phyloP scores from a whole-genome alignment of 2,797 vertebrate genomes.

The Acanthurus tractus region DNA sequence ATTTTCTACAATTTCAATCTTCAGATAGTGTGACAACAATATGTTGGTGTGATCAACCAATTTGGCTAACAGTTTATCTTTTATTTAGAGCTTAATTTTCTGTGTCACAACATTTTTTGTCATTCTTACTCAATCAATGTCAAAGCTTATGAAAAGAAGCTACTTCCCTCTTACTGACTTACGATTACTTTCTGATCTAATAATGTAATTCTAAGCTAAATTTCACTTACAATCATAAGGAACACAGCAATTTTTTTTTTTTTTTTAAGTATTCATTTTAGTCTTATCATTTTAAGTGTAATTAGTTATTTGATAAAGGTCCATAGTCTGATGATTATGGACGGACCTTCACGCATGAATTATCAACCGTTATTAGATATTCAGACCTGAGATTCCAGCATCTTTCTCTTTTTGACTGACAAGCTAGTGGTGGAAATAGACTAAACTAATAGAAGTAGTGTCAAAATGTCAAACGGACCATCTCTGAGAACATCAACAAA shows the following conservation, averaged over 20 bases:
- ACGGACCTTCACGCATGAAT: constrained; percentile 43
- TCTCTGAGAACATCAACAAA: constrained; percentile 83
- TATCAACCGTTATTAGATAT: constrained; percentile 39
- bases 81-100: background rate
- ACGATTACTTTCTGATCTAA: background rate
- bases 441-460: constrained; percentile 84
- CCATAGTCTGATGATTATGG: constrained; percentile 36
- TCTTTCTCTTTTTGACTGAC: constrained; percentile 80
- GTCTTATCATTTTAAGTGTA: constrained; percentile 12
- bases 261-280: background rate
- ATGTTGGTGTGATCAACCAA: background rate
- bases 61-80: background rate
- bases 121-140: background rate
- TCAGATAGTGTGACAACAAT: background rate
- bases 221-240: constrained; percentile 8
- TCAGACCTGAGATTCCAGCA: constrained; percentile 25
- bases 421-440: constrained; percentile 83
- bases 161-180: background rate
- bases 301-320: constrained; percentile 36
- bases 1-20: background rate
- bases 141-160: background rate
- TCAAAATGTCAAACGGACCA: constrained; percentile 88
- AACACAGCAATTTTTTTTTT: background rate
- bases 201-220: background rate
- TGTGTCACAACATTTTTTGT: background rate